phyloP scores from a whole-genome alignment of 2,888 invertebrate species.

The Thalpophila matura region DNA sequence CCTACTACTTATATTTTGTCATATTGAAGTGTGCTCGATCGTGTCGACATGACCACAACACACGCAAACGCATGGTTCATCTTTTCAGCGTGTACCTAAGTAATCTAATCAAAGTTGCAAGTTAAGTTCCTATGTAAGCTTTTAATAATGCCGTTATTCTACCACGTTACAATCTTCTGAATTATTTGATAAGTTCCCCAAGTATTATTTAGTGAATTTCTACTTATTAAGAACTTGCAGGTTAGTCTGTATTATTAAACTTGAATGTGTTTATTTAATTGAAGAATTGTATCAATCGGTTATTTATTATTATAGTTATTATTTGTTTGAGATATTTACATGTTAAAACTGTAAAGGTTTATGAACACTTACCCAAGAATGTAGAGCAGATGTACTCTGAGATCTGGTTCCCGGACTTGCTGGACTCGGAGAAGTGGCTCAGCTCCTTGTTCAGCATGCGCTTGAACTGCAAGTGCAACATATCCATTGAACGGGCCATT shows the following conservation, averaged over 20 bases:
- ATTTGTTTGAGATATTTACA: background rate
- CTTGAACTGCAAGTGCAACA: slow-evolving; percentile 96
- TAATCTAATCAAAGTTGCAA: slow-evolving; percentile 20
- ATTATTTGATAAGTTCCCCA: slow-evolving; percentile 6
- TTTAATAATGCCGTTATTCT: slow-evolving; percentile 24
- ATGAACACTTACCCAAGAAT: slow-evolving; percentile 96
- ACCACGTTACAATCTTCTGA: slow-evolving; percentile 17
- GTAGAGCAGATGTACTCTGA: slow-evolving; percentile 99
- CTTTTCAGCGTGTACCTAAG: slow-evolving; percentile 24
- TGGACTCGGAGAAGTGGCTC: slow-evolving; percentile 99
- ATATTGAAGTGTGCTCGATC: slow-evolving; percentile 30
- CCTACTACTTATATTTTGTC: slow-evolving; percentile 23
- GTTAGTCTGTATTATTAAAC: too few species aligned
- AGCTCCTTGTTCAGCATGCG: slow-evolving; percentile 99
- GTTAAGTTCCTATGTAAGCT: slow-evolving; percentile 1
- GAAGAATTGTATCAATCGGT: background rate
- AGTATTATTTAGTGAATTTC: too few species aligned
- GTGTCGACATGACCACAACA: slow-evolving; percentile 18
- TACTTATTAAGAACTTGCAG: too few species aligned
- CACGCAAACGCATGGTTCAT: slow-evolving; percentile 21
- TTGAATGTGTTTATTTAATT: too few species aligned
- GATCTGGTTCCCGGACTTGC: slow-evolving; percentile 99
- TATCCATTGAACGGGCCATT: slow-evolving; percentile 86
- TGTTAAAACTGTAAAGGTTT: background rate
- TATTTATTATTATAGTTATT: background rate